A percentile compares a stretch with the other conserved stretches of the same genome.
Conservation (phyloP, 1,140 invertebrate genomes). For the Euglossa dilemma region DNA sequence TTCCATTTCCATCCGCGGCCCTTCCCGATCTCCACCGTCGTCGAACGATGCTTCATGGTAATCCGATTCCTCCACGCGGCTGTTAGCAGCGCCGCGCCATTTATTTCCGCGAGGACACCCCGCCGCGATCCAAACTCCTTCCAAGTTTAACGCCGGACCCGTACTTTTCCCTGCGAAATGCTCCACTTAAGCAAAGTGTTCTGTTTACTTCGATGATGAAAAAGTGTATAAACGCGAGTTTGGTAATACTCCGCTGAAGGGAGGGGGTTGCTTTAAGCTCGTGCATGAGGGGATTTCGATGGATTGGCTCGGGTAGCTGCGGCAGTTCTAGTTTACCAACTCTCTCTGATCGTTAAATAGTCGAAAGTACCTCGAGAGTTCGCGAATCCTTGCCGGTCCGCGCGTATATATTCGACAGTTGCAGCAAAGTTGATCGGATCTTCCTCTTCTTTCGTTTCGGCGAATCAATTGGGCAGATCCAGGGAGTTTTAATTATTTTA, state of each 20-base stretch:
- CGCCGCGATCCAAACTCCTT: background rate
- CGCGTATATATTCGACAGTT: too few species aligned
- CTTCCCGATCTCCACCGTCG: background rate
- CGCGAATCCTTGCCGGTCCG: background rate
- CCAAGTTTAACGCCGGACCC: constrained; percentile 6
- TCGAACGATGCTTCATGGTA: constrained; percentile 9
- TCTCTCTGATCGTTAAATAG: background rate
- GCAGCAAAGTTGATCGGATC: too few species aligned
- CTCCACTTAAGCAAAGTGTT: constrained; percentile 7
- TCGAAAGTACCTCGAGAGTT: background rate
- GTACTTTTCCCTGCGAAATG: background rate
- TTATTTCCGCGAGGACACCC: background rate
- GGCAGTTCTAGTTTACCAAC: background rate
- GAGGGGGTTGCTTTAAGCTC: background rate
- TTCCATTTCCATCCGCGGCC: background rate
- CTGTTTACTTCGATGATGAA: constrained; percentile 13
- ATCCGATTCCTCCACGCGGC: constrained; percentile 1
- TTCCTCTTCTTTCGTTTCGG: too few species aligned
- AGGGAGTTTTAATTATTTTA: too few species aligned
- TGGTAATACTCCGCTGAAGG: too few species aligned
- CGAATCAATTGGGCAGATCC: too few species aligned
- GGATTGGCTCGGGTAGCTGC: background rate
- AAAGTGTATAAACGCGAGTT: constrained; percentile 1
- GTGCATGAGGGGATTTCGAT: background rate
- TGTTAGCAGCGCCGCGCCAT: background rate